Base-by-base conservation (phyloP, 2,797 vertebrate genomes). In the Centroberyx gerrardi region DNA sequence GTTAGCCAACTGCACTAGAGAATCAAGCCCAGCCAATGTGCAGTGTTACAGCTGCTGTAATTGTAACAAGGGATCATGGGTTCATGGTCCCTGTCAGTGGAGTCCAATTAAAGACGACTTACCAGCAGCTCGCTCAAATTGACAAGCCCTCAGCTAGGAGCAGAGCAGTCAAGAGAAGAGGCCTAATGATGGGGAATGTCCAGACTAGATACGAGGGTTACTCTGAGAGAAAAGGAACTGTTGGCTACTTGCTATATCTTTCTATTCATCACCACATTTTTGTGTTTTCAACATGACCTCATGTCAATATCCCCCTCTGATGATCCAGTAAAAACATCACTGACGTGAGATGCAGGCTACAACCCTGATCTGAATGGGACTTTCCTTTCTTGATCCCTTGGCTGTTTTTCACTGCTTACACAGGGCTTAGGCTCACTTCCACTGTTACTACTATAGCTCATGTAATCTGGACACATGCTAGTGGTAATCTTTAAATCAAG, bases 401-500 rank as follows among this genome's bases (percentile, higher is more conserved):
- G n/a, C 10, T 18, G 17, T 52, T 62, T 56, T 49, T 27, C 22
- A 56, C 49, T 48, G 10, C 17, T 29, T 29, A 52, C n/a, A 5
- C 8, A 65, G 17, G 56, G 46, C 62, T 74, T 63, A 60, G 13
- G 53, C 27, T 58, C 14, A 42, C 8, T 28, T 36, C 33, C 53
- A 69, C 0, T 60, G 27, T 12, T n/a, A 13, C 48, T 40, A 29
- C 40, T 15, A 27, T 62, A 31, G 44, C 0, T 22, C 59, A 18
- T 66, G 15, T 68, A 40, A 74, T 62, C 4, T 63, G 18, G 27
- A n/a, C 51, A 58, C 14, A 66, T 55, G 48, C 55, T 62, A 27
- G n/a, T 44, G 9, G 27, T 72, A 69, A 49, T 36, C 33, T 38
- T 51, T 31, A 49, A 60, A 69, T 52, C 10, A 53, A 53, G 62